Percentiles rank a stretch among this genome's conserved stretches.
phyloP scores from a whole-genome alignment of 2,113 vertebrate genomes.

The Crotalus tigris region DNA sequence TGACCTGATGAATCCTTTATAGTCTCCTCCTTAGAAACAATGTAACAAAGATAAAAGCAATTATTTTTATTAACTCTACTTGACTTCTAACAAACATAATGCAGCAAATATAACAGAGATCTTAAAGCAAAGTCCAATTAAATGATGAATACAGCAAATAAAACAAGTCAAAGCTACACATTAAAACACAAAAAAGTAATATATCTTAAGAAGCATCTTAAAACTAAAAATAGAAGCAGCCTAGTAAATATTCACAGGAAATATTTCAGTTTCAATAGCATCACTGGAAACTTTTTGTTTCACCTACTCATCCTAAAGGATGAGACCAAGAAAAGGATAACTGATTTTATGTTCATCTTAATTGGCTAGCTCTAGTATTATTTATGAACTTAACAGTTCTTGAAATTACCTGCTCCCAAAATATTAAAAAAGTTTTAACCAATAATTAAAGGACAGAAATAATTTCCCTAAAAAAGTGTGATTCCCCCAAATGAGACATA shows the following conservation, averaged over 20 bases:
- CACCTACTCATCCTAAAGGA: not conserved
- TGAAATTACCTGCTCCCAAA: not conserved
- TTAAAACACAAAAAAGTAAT: not conserved
- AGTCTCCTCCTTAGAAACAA: constrained; percentile 73
- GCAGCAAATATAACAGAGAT: too few relatives aligned
- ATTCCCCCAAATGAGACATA: not conserved
- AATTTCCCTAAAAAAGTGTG: not conserved
- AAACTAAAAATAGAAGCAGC: not conserved
- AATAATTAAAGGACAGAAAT: not conserved
- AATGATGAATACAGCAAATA: not conserved
- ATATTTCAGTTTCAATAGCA: not conserved
- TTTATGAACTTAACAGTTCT: not conserved
- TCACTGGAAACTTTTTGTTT: not conserved
- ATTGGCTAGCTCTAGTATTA: not conserved
- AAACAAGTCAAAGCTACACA: not conserved
- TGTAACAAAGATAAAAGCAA: constrained; percentile 19
- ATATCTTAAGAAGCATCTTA: not conserved
- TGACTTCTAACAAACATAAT: not conserved
- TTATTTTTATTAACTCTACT: not conserved
- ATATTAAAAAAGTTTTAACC: not conserved
- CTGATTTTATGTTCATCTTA: not conserved
- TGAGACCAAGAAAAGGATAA: not conserved
- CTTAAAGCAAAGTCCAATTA: not conserved
- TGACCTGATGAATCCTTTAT: constrained; percentile 81
- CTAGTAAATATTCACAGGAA: not conserved